Conservation (phyloP, 1,140 invertebrate species). For the Bombus ignitus region DNA sequence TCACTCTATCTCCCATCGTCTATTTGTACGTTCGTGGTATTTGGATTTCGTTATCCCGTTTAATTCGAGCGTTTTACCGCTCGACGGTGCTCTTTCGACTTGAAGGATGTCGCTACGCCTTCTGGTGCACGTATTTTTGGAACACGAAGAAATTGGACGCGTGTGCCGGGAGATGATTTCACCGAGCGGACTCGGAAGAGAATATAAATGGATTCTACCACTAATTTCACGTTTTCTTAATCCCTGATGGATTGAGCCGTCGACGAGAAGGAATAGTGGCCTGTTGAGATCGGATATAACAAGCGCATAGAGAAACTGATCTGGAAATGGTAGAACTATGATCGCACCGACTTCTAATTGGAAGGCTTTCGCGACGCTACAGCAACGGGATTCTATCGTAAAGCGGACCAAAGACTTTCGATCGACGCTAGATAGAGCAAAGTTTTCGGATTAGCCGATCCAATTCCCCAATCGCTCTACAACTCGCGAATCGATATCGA, state of each 20-base stretch:
- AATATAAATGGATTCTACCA: neutral
- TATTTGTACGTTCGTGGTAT: neutral
- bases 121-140: neutral
- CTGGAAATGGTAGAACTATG: no score
- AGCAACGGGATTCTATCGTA: neutral
- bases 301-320: neutral
- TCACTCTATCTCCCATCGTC: neutral
- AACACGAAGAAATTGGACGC: neutral
- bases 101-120: neutral
- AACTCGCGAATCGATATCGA: neutral
- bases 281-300: no score
- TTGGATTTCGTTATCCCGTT: neutral
- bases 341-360: neutral
- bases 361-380: neutral
- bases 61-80: no score
- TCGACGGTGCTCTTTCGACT: neutral
- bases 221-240: neutral
- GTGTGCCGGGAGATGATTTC: neutral
- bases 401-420: neutral
- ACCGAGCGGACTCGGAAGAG: neutral
- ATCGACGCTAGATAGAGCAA: neutral
- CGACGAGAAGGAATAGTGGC: neutral
- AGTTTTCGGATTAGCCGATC: slow-evolving; percentile 5
- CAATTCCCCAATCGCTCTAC: neutral
- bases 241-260: neutral